Evolutionary conservation across 2,113 vertebrate species (phyloP), one percentile per base, ranked within the genome.

Genomic region (Calypte anna): DNA sequence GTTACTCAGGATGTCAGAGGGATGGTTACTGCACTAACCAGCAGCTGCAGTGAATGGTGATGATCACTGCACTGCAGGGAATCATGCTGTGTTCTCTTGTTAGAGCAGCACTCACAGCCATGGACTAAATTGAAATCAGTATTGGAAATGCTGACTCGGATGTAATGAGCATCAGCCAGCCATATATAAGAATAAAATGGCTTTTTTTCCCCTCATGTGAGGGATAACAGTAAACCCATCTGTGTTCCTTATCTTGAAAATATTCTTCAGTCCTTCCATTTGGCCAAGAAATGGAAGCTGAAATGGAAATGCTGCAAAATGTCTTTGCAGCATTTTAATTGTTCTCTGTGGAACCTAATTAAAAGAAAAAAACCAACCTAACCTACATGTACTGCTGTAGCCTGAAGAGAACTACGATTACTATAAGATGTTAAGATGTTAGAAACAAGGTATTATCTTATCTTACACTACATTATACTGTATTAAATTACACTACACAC

Each of bases 141-240:
- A 40, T 12, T 82, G 44, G 78, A 94, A 94, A 84, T 38, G 25
- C 46, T 94, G 82, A 94, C 54, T 90, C 58, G 27, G 90, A 76
- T 51, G 58, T 36, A 82, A 76, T 50, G 27, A 67, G 69, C 31
- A 59, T 77, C 78, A 92, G 82, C 57, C 73, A 80, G 24, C 20
- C 50, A 77, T 31, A 46, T 30, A 91, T 84, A 76, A 94, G 55
- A 64, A 96, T 51, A 64, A 82, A 50, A 93, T 70, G n/a, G 23
- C 48, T 27, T 7, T 80, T 53, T 20, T 48, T 48, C 48, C 19
- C 48, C 28, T 59, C 63, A 64, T 17, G 57, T 58, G 28, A 79
- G 9, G 57, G n/a, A 88, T 69, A 82, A 77, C 18, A 27, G 51
- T 43, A 76, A 94, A 81, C 24, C 43, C 58, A 59, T 69, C 86